Evolutionary conservation across 2,797 vertebrate genomes (phyloP).

Genomic region (Euthynnus affinis): DNA sequence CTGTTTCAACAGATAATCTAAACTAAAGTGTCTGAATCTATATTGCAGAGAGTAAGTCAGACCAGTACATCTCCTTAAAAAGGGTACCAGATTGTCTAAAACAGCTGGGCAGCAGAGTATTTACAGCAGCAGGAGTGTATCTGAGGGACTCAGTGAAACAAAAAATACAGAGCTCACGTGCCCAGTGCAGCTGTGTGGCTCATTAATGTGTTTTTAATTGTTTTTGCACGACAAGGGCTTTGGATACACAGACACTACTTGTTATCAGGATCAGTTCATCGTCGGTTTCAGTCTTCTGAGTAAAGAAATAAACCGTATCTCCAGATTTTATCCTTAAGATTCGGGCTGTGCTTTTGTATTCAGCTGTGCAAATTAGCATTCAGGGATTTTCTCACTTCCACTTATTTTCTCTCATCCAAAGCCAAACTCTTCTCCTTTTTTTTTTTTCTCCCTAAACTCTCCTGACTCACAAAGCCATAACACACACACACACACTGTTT

Average conservation of each 20-base stretch:
- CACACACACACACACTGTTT: neutral
- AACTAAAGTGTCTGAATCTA: too few relatives aligned
- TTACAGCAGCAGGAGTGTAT: neutral
- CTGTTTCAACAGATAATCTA: too few relatives aligned
- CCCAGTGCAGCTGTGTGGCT: too few relatives aligned
- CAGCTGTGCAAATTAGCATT: neutral
- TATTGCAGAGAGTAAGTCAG: neutral
- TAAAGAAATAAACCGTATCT: too few relatives aligned
- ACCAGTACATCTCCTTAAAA: neutral
- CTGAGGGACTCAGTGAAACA: too few relatives aligned
- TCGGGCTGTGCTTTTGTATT: neutral
- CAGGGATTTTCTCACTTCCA: slow-evolving; percentile 3
- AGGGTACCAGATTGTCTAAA: neutral
- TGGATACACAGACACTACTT: too few relatives aligned
- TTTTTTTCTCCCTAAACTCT: slow-evolving; percentile 3
- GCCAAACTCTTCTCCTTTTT: slow-evolving; percentile 8
- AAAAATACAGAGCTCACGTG: too few relatives aligned
- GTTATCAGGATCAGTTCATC: too few relatives aligned
- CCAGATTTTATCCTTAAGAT: neutral
- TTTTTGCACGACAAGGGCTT: too few relatives aligned
- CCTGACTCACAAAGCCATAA: slow-evolving; percentile 38
- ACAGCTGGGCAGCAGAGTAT: too few relatives aligned
- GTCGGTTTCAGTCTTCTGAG: too few relatives aligned
- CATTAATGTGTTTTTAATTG: too few relatives aligned
- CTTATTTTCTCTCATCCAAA: slow-evolving; percentile 9